Conservation (phyloP, 1,140 invertebrate genomes). For the Magallana gigas region DNA sequence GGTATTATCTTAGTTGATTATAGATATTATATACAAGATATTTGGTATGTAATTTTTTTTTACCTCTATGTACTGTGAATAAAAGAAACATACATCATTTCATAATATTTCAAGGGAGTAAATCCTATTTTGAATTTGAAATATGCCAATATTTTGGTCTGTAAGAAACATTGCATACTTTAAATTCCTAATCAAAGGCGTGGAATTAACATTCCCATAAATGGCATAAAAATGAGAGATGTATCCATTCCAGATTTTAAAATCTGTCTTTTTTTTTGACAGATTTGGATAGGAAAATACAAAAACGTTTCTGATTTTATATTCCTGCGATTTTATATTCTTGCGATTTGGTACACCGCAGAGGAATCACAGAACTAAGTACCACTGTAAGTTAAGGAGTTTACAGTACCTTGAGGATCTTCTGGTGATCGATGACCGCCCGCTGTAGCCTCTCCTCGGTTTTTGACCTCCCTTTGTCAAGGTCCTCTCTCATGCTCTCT, state of each 20-base stretch:
- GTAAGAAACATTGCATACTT: neutral
- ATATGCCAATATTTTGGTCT: neutral
- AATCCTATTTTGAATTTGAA: neutral
- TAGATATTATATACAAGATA: neutral
- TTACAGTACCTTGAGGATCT: constrained; percentile 61
- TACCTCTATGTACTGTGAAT: constrained; percentile 34
- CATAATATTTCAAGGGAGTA: neutral
- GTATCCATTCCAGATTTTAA: too few relatives aligned
- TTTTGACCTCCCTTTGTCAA: constrained; percentile 67
- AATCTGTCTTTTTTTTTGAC: too few relatives aligned
- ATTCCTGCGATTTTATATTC: too few relatives aligned
- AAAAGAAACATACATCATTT: neutral
- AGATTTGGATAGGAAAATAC: too few relatives aligned
- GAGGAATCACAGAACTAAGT: too few relatives aligned
- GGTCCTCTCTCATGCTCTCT: constrained; percentile 64
- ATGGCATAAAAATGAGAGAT: too few relatives aligned
- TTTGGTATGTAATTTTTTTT: neutral
- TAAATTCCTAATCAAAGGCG: too few relatives aligned
- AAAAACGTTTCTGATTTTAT: too few relatives aligned
- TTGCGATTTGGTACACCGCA: too few relatives aligned
- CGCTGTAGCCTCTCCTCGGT: constrained; percentile 66
- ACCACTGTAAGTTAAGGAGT: too few relatives aligned
- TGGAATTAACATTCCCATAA: too few relatives aligned
- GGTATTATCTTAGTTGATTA: neutral
- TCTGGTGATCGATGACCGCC: constrained; percentile 62